Conservation (phyloP, 2,888 invertebrate species). For the Plusia festucae region DNA sequence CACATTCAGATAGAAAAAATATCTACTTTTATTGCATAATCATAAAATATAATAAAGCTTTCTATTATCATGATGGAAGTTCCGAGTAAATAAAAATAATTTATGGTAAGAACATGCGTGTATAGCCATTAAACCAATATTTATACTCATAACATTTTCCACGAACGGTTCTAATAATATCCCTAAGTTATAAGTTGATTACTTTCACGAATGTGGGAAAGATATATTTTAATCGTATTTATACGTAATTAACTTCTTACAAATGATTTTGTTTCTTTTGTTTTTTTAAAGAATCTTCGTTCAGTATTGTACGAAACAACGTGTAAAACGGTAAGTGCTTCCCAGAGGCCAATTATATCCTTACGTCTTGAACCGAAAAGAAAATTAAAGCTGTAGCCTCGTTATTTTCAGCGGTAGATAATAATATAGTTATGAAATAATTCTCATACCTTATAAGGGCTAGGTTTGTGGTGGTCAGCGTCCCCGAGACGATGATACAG, state of each 20-base stretch:
- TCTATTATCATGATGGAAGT: not conserved
- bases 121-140: slow-evolving; percentile 29
- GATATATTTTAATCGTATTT: not conserved
- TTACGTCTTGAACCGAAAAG: not conserved
- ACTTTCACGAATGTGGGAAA: not conserved
- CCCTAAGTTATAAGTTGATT: slow-evolving; percentile 11
- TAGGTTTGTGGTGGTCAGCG: too few relatives aligned
- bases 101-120: slow-evolving; percentile 21
- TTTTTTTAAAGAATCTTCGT: too few relatives aligned
- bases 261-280: too few relatives aligned
- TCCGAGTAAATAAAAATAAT: slow-evolving; percentile 8
- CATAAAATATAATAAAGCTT: not conserved
- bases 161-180: slow-evolving; percentile 12
- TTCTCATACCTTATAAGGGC: too few relatives aligned
- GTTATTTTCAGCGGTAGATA: not conserved
- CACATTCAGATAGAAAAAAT: too few relatives aligned
- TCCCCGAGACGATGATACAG: too few relatives aligned
- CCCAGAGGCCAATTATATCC: too few relatives aligned
- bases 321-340: too few relatives aligned
- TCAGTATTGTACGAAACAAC: too few relatives aligned
- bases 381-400: not conserved
- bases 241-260: too few relatives aligned
- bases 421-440: not conserved
- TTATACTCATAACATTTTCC: slow-evolving; percentile 20
- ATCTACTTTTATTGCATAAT: not conserved